Conservation (phyloP, 2,888 invertebrate species). For the Byasa hedistus region DNA sequence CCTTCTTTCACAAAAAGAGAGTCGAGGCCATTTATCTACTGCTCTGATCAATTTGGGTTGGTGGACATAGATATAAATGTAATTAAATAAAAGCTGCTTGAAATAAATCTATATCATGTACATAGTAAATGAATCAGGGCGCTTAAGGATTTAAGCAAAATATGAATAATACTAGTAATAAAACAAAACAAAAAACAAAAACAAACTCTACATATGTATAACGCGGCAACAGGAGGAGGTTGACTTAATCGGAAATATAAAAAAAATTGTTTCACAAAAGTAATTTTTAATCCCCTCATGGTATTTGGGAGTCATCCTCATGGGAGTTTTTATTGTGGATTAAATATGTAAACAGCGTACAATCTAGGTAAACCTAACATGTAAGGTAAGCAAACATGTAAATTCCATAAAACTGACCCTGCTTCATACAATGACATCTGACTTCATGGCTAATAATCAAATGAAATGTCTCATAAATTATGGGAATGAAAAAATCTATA, state of each 20-base stretch:
- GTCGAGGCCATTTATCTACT: background rate
- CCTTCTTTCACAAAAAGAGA: no score
- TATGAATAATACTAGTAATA: constrained; percentile 38
- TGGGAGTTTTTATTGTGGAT: constrained; percentile 36
- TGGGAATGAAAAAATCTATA: background rate
- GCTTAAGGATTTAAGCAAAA: constrained; percentile 44
- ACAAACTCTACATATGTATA: constrained; percentile 50
- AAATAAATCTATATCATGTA: constrained; percentile 1
- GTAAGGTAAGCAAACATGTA: constrained; percentile 45
- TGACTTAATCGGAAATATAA: constrained; percentile 55
- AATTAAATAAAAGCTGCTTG: background rate
- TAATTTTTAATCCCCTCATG: constrained; percentile 63
- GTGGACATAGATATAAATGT: background rate
- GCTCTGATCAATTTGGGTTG: background rate
- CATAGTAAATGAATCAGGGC: constrained; percentile 25
- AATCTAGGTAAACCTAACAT: background rate
- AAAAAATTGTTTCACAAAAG: constrained; percentile 40
- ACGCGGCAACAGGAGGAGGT: constrained; percentile 78
- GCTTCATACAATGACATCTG: background rate
- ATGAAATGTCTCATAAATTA: background rate
- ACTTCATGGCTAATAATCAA: background rate
- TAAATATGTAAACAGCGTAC: constrained; percentile 32
- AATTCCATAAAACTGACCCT: constrained; percentile 56
- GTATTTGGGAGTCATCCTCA: constrained; percentile 41
- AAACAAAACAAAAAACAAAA: constrained; percentile 43